A percentile compares a stretch with the other conserved stretches of the same genome.
These are phyloP conservation scores for Cecidostiba fungosa DNA, from an alignment of 2,888 invertebrate species.

Conservation along the genomic window DNA sequence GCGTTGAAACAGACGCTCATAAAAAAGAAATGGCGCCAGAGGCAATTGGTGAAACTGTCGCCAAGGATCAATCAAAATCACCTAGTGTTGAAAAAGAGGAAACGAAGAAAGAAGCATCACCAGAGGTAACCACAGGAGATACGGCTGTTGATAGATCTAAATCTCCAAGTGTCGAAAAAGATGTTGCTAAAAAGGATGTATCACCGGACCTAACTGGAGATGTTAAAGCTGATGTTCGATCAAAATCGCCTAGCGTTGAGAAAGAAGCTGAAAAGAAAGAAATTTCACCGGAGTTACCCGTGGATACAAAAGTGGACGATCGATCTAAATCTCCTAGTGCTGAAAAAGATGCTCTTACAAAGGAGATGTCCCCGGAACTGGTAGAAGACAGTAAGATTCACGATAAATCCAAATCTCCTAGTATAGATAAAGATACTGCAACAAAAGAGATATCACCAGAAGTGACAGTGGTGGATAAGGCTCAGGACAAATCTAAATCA, in stretches of 20 bases:
- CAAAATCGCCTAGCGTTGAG: constrained; percentile 21
- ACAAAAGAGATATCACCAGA: constrained; percentile 19
- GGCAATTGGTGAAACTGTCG: too few species aligned
- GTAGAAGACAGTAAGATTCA: constrained; percentile 9
- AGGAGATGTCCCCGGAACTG: constrained; percentile 32
- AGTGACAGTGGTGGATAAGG: not conserved
- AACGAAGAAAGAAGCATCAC: not conserved
- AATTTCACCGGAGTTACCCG: not conserved
- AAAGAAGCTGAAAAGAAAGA: not conserved
- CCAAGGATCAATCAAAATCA: too few species aligned
- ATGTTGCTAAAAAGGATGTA: not conserved
- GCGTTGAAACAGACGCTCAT: not conserved
- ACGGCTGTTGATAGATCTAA: constrained; percentile 19
- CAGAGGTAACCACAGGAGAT: not conserved
- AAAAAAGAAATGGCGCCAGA: too few species aligned
- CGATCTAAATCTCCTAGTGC: not conserved
- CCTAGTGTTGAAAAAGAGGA: not conserved
- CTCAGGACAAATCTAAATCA: constrained; percentile 13
- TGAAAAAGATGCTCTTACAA: not conserved
- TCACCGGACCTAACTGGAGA: not conserved
- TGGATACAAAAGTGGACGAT: not conserved
- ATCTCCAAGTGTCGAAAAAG: constrained; percentile 63
- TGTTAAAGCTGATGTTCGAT: not conserved
- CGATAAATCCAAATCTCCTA: constrained; percentile 64
- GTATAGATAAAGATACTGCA: constrained; percentile 18